Conservation (phyloP, 2,797 vertebrate species). For the Tenualosa thibaudeaui region DNA sequence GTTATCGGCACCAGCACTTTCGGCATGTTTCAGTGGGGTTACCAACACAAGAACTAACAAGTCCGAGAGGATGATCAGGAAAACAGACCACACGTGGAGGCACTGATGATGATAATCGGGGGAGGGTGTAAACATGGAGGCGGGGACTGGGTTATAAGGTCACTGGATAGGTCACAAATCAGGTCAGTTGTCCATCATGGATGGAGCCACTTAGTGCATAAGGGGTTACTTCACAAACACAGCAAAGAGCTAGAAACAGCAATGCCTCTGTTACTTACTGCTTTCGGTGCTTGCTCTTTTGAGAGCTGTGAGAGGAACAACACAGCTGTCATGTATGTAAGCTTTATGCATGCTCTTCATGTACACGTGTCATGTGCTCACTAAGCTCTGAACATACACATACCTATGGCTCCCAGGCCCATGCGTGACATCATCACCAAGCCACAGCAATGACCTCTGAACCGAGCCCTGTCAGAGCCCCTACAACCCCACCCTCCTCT, state of each 20-base stretch:
- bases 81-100: not conserved
- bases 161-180: not conserved
- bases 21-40: not conserved
- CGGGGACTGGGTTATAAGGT: not conserved
- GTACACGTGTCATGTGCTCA: too few species aligned
- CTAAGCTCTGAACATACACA: not conserved
- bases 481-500: not conserved
- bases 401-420: too few species aligned
- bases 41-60: not conserved
- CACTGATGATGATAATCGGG: not conserved
- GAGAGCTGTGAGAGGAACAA: constrained; percentile 69
- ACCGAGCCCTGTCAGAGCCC: not conserved
- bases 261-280: constrained; percentile 67
- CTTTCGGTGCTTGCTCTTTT: constrained; percentile 58
- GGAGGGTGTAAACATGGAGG: not conserved
- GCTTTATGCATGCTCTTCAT: constrained; percentile 1
- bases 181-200: not conserved
- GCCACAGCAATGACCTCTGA: not conserved
- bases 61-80: not conserved
- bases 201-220: constrained; percentile 43
- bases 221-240: constrained; percentile 53
- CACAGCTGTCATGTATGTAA: constrained; percentile 55
- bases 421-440: not conserved
- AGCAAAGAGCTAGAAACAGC: constrained; percentile 1
- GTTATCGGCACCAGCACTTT: not conserved